These are phyloP conservation scores for Erynnis tages DNA, from an alignment of 2,888 invertebrate species.

Conservation along the genomic window DNA sequence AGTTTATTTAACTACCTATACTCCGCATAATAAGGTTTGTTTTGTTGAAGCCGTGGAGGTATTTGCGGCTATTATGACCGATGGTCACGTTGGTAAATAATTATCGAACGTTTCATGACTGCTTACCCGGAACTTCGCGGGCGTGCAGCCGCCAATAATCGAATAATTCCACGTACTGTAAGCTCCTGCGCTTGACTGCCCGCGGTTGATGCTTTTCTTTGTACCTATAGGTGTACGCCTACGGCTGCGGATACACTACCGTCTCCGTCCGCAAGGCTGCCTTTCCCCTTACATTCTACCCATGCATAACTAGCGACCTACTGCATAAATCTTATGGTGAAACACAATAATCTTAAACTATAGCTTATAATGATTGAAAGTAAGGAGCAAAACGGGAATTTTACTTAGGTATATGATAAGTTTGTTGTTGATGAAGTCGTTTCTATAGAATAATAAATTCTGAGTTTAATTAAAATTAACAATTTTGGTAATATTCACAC, in stretches of 20 bases:
- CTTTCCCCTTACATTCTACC: slow-evolving; percentile 42
- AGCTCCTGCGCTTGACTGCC: slow-evolving; percentile 25
- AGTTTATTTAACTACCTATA: too few relatives aligned
- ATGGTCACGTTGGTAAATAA: slow-evolving; percentile 4
- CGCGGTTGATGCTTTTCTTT: slow-evolving; percentile 39
- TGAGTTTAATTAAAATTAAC: slow-evolving; percentile 17
- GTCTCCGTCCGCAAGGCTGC: slow-evolving; percentile 38
- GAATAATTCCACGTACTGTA: slow-evolving; percentile 28
- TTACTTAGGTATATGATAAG: too few relatives aligned
- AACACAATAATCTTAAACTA: not conserved
- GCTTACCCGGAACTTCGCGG: slow-evolving; percentile 29
- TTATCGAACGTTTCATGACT: not conserved
- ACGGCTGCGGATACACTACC: slow-evolving; percentile 33
- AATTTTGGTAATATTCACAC: slow-evolving; percentile 30
- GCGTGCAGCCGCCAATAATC: slow-evolving; percentile 22
- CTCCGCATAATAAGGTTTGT: too few relatives aligned
- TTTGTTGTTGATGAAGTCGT: too few relatives aligned
- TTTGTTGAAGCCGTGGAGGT: too few relatives aligned
- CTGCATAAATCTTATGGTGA: slow-evolving; percentile 17
- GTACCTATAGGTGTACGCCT: slow-evolving; percentile 30
- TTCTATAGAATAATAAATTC: too few relatives aligned
- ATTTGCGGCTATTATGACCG: not conserved
- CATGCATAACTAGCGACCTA: slow-evolving; percentile 4
- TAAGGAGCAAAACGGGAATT: too few relatives aligned
- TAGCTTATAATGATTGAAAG: not conserved